A percentile compares a stretch with the other conserved stretches of the same genome.
Conservation (phyloP, 2,797 vertebrate species). For the Mallotus villosus region DNA sequence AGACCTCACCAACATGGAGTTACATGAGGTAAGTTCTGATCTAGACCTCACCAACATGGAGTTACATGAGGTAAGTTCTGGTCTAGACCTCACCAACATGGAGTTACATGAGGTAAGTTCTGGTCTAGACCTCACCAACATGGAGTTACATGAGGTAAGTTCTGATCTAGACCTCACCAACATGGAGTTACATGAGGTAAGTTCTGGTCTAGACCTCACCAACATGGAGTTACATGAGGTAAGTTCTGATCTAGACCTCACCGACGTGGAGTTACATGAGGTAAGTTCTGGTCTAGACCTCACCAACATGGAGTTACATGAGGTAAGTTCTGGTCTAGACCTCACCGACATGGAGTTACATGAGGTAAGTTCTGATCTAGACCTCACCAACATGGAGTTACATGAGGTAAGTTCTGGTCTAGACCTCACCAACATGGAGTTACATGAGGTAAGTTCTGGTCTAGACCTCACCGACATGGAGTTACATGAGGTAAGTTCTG, state of each 20-base stretch:
- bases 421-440: slow-evolving; percentile 16
- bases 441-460: no score
- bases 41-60: no score
- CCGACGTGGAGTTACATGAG: slow-evolving; percentile 55
- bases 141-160: slow-evolving; percentile 62
- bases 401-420: no score
- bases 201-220: no score
- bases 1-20: slow-evolving; percentile 41
- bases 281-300: slow-evolving; percentile 37
- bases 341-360: neutral
- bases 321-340: slow-evolving; percentile 24
- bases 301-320: no score
- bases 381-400: slow-evolving; percentile 17
- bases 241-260: slow-evolving; percentile 10
- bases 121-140: slow-evolving; percentile 11
- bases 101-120: slow-evolving; percentile 59
- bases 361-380: no score
- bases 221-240: slow-evolving; percentile 54
- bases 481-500: slow-evolving; percentile 43
- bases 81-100: slow-evolving; percentile 27
- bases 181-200: slow-evolving; percentile 62
- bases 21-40: slow-evolving; percentile 53
- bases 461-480: slow-evolving; percentile 14
- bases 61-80: slow-evolving; percentile 43
- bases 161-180: slow-evolving; percentile 24